Conservation (phyloP, 1,140 invertebrate species). For the Bombus pascuorum region DNA sequence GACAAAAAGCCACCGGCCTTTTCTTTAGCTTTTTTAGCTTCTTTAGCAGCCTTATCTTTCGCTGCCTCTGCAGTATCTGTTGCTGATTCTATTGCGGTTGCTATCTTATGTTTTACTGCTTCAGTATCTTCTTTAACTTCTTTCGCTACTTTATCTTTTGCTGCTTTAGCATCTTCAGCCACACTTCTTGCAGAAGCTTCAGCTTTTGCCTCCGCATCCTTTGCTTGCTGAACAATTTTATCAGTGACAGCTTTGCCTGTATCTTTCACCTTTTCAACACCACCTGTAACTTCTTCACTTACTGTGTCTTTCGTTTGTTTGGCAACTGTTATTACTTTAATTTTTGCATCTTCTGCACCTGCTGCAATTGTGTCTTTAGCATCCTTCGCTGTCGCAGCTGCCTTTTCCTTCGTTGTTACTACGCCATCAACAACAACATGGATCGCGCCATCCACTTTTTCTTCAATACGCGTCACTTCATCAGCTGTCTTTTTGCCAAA, state of each 20-base stretch:
- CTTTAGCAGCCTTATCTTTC: slow-evolving; percentile 41
- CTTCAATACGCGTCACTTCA: background rate
- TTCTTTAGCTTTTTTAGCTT: too few relatives aligned
- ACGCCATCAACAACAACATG: background rate
- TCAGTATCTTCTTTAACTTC: slow-evolving; percentile 46
- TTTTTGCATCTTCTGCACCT: too few relatives aligned
- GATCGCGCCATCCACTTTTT: background rate
- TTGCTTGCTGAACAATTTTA: background rate
- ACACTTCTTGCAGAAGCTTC: slow-evolving; percentile 27
- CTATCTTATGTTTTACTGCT: slow-evolving; percentile 6
- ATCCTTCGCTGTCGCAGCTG: too few relatives aligned
- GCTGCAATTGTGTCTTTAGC: too few relatives aligned
- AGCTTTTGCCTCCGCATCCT: slow-evolving; percentile 8
- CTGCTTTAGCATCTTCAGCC: slow-evolving; percentile 49
- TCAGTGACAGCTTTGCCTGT: slow-evolving; percentile 12
- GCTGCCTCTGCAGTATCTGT: background rate
- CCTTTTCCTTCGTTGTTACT: background rate
- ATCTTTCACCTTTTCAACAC: background rate
- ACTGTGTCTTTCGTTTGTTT: too few relatives aligned
- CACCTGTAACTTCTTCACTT: background rate
- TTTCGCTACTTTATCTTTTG: slow-evolving; percentile 37
- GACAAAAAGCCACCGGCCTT: too few relatives aligned
- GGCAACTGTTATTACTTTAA: too few relatives aligned
- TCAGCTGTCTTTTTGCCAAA: slow-evolving; percentile 19
- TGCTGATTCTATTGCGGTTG: background rate